phyloP scores from a whole-genome alignment of 2,888 invertebrate genomes.

The Halictus quadricinctus region DNA sequence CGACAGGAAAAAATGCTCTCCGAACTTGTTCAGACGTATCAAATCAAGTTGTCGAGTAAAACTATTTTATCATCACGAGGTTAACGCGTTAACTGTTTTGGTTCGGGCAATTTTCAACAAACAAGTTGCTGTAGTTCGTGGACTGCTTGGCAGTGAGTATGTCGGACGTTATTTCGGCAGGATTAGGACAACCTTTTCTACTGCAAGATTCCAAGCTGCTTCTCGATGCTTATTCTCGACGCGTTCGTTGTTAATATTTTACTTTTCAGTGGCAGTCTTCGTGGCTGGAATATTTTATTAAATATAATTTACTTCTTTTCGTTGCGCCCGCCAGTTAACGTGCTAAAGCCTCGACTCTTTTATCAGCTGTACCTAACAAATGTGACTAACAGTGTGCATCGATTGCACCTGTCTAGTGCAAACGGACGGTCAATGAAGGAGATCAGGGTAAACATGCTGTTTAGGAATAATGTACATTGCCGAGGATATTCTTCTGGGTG shows the following conservation, averaged over 20 bases:
- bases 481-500: not conserved
- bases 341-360: not conserved
- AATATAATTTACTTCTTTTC: not conserved
- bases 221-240: not conserved
- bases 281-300: not conserved
- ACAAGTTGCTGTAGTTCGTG: not conserved
- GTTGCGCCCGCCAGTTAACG: conserved; percentile 11
- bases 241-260: not conserved
- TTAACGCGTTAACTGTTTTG: conserved; percentile 5
- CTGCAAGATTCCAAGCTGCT: not conserved
- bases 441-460: conserved; percentile 35
- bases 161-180: not conserved
- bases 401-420: not conserved
- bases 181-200: too few species aligned
- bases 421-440: conserved; percentile 49
- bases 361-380: conserved; percentile 39
- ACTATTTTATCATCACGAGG: conserved; percentile 9
- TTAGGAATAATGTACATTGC: not conserved
- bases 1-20: not conserved
- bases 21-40: not conserved
- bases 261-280: not conserved
- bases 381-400: conserved; percentile 42
- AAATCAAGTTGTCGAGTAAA: conserved; percentile 13
- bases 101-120: not conserved
- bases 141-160: not conserved